Base-by-base conservation (phyloP, 2,797 vertebrate species). In the Macropodus opercularis region DNA sequence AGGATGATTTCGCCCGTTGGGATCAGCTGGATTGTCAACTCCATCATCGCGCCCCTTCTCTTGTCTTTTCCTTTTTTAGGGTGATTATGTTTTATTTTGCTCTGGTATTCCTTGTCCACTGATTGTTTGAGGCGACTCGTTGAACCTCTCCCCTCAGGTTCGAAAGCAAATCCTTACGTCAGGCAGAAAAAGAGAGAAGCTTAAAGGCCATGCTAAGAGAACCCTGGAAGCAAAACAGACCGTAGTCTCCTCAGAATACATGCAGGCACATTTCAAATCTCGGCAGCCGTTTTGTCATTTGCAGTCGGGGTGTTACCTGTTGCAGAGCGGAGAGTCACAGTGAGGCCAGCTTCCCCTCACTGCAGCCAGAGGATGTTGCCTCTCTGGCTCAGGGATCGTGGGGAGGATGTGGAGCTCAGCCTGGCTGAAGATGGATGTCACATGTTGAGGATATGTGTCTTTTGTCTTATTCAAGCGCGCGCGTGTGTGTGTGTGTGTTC, bases 1-100 rank as follows among this genome's bases (percentile, higher is more conserved):
- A 91, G 71, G 68, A 94, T 93, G 67, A 93, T 92, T 80, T 94
- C 93, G 63, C 93, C 92, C 0, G 93, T 94, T 0, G 92, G 92
- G 73, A 94, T 84, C 34, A 93, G 74, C 80, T 93, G 91, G 72
- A 94, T 92, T 78, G 80, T 92, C 64, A 94, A 60, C 69, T 92
- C 91, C 93, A 94, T 94, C 92, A 93, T 93, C 7, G 42, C 74
- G 55, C 17, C 29, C 39, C 54, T 65, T 42, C 10, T 41, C 6
- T 18, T n/a, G n/a, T 14, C 13, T 24, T 15, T 12, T 35, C 6
- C 17, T 18, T 10, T 15, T 14, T 38, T 50, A 31, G 42, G 36
- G 23, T n/a, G 40, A 52, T 11, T 34, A 48, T 18, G 22, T 43
- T 46, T 54, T 34, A 24, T 47, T 26, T 12, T 19, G 31, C 48